phyloP scores from a whole-genome alignment of 1,140 invertebrate genomes.

The Eriosoma lanigerum region DNA sequence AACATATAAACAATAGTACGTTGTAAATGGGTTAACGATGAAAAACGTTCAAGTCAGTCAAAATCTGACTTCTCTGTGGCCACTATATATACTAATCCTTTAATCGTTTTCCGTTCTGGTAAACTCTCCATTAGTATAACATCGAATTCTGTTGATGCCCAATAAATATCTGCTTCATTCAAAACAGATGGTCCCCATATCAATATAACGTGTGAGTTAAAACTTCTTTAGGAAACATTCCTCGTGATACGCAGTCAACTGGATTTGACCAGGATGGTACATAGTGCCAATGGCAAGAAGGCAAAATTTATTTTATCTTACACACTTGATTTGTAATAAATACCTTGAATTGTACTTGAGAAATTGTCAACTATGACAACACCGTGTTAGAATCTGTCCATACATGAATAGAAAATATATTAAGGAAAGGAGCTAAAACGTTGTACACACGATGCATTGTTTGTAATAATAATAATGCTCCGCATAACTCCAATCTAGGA shows the following conservation, averaged over 20 bases:
- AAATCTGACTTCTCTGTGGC: neutral
- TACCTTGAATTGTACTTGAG: neutral
- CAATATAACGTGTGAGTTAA: neutral
- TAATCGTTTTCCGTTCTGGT: neutral
- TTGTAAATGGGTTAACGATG: neutral
- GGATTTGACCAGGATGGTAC: neutral
- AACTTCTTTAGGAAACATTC: neutral
- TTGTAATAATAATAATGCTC: slow-evolving; percentile 56
- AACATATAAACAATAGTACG: neutral
- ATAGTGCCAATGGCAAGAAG: neutral
- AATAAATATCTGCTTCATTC: neutral
- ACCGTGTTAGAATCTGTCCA: slow-evolving; percentile 58
- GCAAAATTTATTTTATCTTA: neutral
- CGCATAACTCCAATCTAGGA: slow-evolving; percentile 58
- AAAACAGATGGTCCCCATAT: neutral
- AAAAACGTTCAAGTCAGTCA: neutral
- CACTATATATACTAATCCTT: neutral
- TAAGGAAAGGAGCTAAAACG: slow-evolving; percentile 21
- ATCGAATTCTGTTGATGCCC: neutral
- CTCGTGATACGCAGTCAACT: neutral
- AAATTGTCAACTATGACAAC: slow-evolving; percentile 53
- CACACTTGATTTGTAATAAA: neutral
- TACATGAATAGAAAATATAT: slow-evolving; percentile 5
- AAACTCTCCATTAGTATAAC: neutral
- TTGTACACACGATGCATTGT: neutral